A percentile compares a stretch with the other conserved stretches of the same genome.
phyloP scores from a whole-genome alignment of 2,113 vertebrate genomes.

The Sterna hirundo region DNA sequence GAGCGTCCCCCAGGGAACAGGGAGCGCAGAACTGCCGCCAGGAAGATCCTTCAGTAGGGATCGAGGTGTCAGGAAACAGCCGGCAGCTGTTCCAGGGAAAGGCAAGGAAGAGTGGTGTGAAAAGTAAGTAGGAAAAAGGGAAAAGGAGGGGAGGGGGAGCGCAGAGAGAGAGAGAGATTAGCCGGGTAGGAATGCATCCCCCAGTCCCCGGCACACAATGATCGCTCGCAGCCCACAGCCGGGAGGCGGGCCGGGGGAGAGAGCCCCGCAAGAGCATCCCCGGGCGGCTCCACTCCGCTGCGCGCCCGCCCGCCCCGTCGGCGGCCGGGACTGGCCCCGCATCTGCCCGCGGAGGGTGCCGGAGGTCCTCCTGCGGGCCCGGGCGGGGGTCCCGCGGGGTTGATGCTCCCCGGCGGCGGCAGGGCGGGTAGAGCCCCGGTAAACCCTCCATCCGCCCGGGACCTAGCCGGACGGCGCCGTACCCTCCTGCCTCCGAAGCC shows the following conservation, averaged over 20 bases:
- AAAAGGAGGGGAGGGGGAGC: background rate
- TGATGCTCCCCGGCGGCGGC: background rate
- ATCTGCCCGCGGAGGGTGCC: background rate
- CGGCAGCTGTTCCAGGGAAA: slow-evolving; percentile 17
- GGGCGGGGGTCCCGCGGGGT: background rate
- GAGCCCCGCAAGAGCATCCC: background rate
- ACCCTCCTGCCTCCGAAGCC: background rate
- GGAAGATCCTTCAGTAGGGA: slow-evolving; percentile 46
- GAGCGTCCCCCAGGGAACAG: background rate
- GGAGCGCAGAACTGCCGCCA: slow-evolving; percentile 16
- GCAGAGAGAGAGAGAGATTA: background rate
- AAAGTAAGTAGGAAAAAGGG: slow-evolving; percentile 41
- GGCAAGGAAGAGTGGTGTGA: slow-evolving; percentile 24
- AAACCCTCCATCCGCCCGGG: background rate
- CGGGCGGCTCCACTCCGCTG: background rate
- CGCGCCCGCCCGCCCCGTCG: background rate
- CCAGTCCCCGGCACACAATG: background rate
- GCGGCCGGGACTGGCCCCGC: background rate
- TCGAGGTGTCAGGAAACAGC: slow-evolving; percentile 30
- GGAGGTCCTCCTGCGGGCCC: background rate
- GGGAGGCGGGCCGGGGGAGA: background rate
- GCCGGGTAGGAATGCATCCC: background rate
- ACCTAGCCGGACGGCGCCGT: no score
- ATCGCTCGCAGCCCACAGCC: background rate
- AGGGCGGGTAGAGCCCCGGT: background rate